Evolutionary conservation across 1,140 invertebrate genomes (phyloP), one percentile per base, ranked within the genome.

Genomic region (Leptopilina clavipes): DNA sequence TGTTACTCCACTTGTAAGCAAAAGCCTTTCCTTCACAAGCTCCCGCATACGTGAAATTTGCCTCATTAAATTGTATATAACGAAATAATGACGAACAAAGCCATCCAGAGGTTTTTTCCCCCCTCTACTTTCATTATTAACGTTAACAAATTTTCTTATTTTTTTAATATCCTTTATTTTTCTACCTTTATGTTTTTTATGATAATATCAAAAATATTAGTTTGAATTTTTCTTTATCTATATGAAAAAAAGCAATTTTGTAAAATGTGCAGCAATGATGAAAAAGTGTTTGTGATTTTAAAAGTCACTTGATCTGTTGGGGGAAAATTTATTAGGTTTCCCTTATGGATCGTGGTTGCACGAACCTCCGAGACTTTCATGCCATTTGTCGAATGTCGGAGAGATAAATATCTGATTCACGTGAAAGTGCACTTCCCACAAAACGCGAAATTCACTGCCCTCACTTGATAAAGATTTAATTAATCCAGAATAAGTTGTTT

Each of bases 351-450:
- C 19, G 56, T 25, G 56, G 56, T n/a, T 65, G 11, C 25, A 14
- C 11, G 59, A 22, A 65, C 59, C 59, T 65, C 59, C 14, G 59
- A 31, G 59, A n/a, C 59, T 65, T 37, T 19, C 22, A 65, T 31
- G 10, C 59, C 22, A 65, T 65, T 65, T 65, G 59, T 65, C 25
- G 59, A 65, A 37, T 9, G 59, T 65, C 59, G 25, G 14, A 7
- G 22, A 65, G 25, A 65, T 65, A 65, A 65, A 65, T 65, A 52
- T 65, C 59, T 65, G 59, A 25, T 19, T 65, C 59, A 31, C 12
- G 59, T 65, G 59, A 65, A 65, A 18, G 31, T 11, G 59, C 25
- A 65, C 59, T 65, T 65, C 25, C 22, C 10, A 65, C 59, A 65
- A 37, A 65, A 65, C 0, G 0, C 59, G 59, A 37, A 11, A 31